A percentile compares a stretch with the other conserved stretches of the same genome.
These are phyloP conservation scores for Atrichornis clamosus DNA, from an alignment of 2,113 vertebrate species.

Conservation along the genomic window DNA sequence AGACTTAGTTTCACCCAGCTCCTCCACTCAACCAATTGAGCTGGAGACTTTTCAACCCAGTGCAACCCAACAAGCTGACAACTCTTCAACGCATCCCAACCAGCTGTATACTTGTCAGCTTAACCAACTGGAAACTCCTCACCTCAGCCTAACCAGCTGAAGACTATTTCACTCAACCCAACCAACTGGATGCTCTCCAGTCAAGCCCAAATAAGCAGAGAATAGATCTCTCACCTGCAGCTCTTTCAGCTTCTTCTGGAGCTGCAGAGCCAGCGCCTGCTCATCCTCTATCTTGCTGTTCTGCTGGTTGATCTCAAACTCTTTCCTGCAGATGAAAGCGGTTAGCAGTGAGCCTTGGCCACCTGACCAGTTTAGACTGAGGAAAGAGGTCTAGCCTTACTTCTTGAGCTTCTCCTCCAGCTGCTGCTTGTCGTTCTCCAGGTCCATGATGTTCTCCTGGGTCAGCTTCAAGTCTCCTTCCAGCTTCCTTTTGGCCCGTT, in stretches of 20 bases:
- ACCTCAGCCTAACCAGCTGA: background rate
- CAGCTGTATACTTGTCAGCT: background rate
- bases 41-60: background rate
- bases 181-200: background rate
- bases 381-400: background rate
- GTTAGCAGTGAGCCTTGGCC: background rate
- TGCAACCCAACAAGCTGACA: background rate
- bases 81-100: background rate
- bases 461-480: conserved; percentile 78
- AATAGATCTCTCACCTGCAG: conserved; percentile 75
- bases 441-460: conserved; percentile 80
- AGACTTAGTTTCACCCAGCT: accelerated
- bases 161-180: background rate
- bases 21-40: accelerated
- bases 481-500: conserved; percentile 77
- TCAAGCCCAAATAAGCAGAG: background rate
- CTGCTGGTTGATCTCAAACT: conserved; percentile 76
- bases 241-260: conserved; percentile 90
- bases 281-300: conserved; percentile 86
- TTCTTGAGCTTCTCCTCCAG: conserved; percentile 79
- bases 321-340: conserved; percentile 71
- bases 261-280: conserved; percentile 78
- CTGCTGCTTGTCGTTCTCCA: conserved; percentile 81
- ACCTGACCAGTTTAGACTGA: background rate
- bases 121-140: background rate